Evolutionary conservation across 1,140 invertebrate genomes (phyloP), one percentile per base, ranked within the genome.

Genomic region (Helicoverpa zea): DNA sequence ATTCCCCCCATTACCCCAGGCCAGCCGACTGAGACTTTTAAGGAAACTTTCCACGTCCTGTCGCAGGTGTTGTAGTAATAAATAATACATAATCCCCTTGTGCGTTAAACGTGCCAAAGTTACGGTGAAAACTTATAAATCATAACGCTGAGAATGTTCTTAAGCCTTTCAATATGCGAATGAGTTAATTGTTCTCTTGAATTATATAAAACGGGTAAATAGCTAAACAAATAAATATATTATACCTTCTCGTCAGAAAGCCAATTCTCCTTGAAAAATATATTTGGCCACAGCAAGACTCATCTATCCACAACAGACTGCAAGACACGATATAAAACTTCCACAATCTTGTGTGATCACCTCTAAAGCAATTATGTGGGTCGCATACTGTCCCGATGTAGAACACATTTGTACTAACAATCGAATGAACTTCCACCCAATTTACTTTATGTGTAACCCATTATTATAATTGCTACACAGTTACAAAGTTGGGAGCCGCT

Each of bases 381-480:
- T 85, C 86, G 78, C 75, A 85, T 83, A 83, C 76, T 79, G 75
- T 82, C 82, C 80, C 77, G 79, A 72, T 73, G 59, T 75, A 70
- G 85, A 87, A 87, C 79, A 88, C 84, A 87, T 86, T 87, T 81
- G 81, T 80, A 85, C 82, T 83, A 82, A 87, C 85, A 87, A 88
- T 90, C 86, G 86, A 87, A 88, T 88, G 83, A 89, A 88, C 86
- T 91, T 90, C 88, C 88, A 82, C 73, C 83, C 89, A 93, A 93
- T 91, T 90, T 84, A 87, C 82, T 89, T 91, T 87, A 91, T 87
- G 87, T 89, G 86, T 88, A 88, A 89, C 79, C 88, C 87, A 91
- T 93, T 91, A 93, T 89, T 89, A 89, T 93, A 92, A 93, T 91
- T 91, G 87, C 81, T 86, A 83, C 84, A 91, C 82, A 66, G 88